Base-by-base conservation (phyloP, 2,888 invertebrate species). In the Drosophila kambysellisi region DNA sequence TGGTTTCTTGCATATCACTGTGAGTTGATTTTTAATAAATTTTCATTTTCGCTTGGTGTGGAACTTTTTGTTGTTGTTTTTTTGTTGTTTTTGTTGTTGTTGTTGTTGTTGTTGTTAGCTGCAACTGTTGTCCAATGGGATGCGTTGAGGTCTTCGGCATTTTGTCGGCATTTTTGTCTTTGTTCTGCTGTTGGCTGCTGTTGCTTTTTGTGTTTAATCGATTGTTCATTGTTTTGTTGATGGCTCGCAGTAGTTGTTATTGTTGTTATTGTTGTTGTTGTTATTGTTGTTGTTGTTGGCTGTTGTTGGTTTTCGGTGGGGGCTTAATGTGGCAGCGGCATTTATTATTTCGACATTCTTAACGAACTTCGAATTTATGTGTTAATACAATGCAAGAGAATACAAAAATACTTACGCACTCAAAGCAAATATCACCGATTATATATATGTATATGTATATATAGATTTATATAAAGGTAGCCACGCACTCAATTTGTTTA, bases 311-410 rank as follows among this genome's bases (percentile, higher is more conserved):
- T 30, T 32, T 70, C 41, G 54, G 11, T 67, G 68, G 82, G 57
- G 66, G 70, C 88, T 86, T 89, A 89, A 90, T 84, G 81, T 85
- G 87, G 83, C 82, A 88, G 82, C 80, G 83, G 88, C 88, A 89
- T 91, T 91, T 86, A 89, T 91, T 89, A 84, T 89, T 91, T 91
- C 91, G 89, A 89, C 91, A 91, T 89, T 91, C 91, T 91, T 87
- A 91, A 92, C 84, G 88, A 87, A 90, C 82, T 76, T 83, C 56
- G 84, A 91, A 92, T 91, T 91, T 91, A 91, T 91, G 92, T 86
- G 90, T 85, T 85, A 88, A 88, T 85, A 85, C 89, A 89, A 88
- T 68, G 71, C 78, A 68, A 71, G 79, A 68, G 79, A 79, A 81
- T 54, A 73, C 67, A 68, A 52, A 80, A 73, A 74, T 77, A 80